Percentiles rank a stretch among this genome's conserved stretches.
These are phyloP conservation scores for chimpanzee (Pan troglodytes) DNA, from an alignment of 2,113 vertebrate genomes.

Conservation along the genomic window NHGRI_mPanTro3-v2.1_pri NC_072416.2:11795001-11795500, in stretches of 20 bases:
- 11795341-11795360: not conserved
- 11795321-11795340: not conserved
- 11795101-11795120: not conserved
- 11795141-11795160: not conserved
- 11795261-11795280: not conserved
- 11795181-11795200: not conserved
- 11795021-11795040: not conserved
- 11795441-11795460: not conserved
- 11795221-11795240: fast-evolving
- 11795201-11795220: not conserved
- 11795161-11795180: constrained; percentile 38
- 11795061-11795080: not conserved
- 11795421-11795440: not conserved
- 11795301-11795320: not conserved
- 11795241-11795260: not conserved
- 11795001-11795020: not conserved
- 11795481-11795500: not conserved
- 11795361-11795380: not conserved
- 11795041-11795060: not conserved
- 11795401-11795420: not conserved
- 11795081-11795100: too few relatives aligned
- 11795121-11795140: not conserved
- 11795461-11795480: not conserved
- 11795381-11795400: not conserved
- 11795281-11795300: constrained; percentile 19